Evolutionary conservation across 2,888 invertebrate genomes (phyloP), one percentile per base, ranked within the genome.

Genomic region (Enchytraeus crypticus): DNA sequence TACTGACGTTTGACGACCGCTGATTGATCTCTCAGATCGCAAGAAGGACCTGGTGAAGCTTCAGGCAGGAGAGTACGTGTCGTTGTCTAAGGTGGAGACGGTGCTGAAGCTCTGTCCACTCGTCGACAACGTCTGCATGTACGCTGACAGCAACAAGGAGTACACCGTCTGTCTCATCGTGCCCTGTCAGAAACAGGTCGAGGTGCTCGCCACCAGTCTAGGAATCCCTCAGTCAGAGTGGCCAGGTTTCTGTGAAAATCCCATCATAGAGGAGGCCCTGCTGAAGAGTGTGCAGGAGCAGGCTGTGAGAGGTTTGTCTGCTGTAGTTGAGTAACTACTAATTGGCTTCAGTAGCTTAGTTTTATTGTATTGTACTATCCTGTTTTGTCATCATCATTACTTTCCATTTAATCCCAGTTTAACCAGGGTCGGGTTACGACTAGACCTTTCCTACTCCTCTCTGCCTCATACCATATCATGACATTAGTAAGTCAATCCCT

Each of bases 41-140:
- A 98, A 97, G 83, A 98, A 98, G 82, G 98, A 98, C 82, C 84
- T 98, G 70, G 93, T 98, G 45, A 98, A 98, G 80, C 84, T 98
- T 57, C 93, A 97, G 80, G 89, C 91, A 32, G 98, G 98, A 66
- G 98, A 98, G 81, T 98, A 98, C 80, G 91, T 98, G 27, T 96
- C 96, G 0, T 84, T 98, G 54, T 95, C 93, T 65, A 95, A 93
- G 81, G 92, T 96, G 45, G 98, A 98, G 78, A 87, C 95, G 0
- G 90, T 90, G 76, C 82, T 98, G 71, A 93, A 96, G 80, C 92
- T 95, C 11, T 92, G 90, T 73, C 88, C 93, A 8, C 81, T 93
- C 34, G 88, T 98, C 56, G 97, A 98, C 79, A 97, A 97, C 81
- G 89, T 97, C 77, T 98, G 97, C 79, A 89, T 97, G 55, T 92